These are phyloP conservation scores for Vidua macroura DNA, from an alignment of 2,113 vertebrate genomes.

Conservation along the genomic window DNA sequence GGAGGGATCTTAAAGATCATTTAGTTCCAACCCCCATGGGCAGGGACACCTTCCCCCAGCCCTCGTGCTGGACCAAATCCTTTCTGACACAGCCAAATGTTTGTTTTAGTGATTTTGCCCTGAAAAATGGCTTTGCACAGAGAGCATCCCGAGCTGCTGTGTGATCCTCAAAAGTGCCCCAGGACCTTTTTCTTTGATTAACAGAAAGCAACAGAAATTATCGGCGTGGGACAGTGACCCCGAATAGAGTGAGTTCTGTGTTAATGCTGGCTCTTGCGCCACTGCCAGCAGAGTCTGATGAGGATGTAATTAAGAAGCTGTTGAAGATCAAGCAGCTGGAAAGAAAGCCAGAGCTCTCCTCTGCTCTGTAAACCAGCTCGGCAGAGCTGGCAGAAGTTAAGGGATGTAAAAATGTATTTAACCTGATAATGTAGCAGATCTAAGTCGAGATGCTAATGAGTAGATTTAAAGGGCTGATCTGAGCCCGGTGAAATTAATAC, in stretches of 20 bases:
- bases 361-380: not conserved
- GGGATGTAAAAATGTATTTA: conserved; percentile 38
- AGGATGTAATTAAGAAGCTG: conserved; percentile 37
- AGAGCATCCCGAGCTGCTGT: not conserved
- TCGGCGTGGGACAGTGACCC: not conserved
- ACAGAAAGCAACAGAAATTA: not conserved
- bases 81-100: not conserved
- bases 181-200: not conserved
- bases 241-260: fast-evolving
- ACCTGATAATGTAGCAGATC: not conserved
- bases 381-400: not conserved
- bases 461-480: conserved; percentile 38
- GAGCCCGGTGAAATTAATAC: conserved; percentile 6
- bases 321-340: conserved; percentile 46
- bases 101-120: not conserved
- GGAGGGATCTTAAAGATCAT: not conserved
- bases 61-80: fast-evolving
- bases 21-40: not conserved
- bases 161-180: not conserved
- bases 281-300: not conserved
- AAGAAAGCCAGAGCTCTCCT: conserved; percentile 19
- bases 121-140: not conserved
- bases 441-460: not conserved
- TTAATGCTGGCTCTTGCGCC: not conserved
- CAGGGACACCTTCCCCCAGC: not conserved